phyloP scores from a whole-genome alignment of 1,140 invertebrate species.

The Hylaeus volcanicus region DNA sequence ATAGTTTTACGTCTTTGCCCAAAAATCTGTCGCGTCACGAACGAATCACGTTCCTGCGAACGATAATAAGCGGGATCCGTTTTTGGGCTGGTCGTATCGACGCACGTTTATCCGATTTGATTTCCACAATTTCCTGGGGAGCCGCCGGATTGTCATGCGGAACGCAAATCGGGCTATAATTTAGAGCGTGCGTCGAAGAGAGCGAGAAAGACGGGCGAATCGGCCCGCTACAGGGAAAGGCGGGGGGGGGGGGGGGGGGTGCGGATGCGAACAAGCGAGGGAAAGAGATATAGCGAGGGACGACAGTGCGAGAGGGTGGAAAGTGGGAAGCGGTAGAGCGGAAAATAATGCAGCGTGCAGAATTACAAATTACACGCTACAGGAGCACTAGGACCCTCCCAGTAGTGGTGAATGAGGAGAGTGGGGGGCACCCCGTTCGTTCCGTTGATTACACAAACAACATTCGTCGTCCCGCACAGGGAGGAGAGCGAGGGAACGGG shows the following conservation, averaged over 20 bases:
- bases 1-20: no score
- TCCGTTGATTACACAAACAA: conserved; percentile 73
- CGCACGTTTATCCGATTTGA: conserved; percentile 55
- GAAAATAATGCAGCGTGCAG: conserved; percentile 69
- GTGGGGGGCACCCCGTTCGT: conserved; percentile 56
- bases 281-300: conserved; percentile 12
- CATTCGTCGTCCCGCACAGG: conserved; percentile 44
- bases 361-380: conserved; percentile 72
- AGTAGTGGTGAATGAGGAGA: conserved; percentile 24
- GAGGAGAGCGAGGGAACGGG: conserved; percentile 10
- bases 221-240: no score
- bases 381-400: conserved; percentile 51
- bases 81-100: conserved; percentile 24
- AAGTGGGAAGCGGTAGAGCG: conserved; percentile 65
- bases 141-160: conserved; percentile 49
- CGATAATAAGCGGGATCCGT: conserved; percentile 41
- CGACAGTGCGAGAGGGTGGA: conserved; percentile 46
- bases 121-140: conserved; percentile 55
- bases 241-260: no score
- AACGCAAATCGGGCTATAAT: conserved; percentile 58
- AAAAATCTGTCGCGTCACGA: neutral
- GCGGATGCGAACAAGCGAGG: neutral
- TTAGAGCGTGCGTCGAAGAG: conserved; percentile 39
- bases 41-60: conserved; percentile 21
- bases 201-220: neutral